Evolutionary conservation across 2,113 vertebrate genomes (phyloP).

Genomic region (Calidris pygmaea): DNA sequence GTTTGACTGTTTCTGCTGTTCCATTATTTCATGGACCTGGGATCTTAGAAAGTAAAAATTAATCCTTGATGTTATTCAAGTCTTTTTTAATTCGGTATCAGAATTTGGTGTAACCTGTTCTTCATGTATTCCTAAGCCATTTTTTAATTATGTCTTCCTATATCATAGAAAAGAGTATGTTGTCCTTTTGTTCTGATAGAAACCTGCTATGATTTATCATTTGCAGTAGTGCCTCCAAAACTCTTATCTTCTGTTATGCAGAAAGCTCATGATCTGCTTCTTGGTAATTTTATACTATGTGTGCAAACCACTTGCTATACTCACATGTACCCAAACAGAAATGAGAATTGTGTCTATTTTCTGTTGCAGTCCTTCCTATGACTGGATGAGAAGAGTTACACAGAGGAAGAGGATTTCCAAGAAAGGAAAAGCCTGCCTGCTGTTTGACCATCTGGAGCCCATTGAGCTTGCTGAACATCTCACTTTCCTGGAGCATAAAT

Average conservation of each 20-base stretch:
- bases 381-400: conserved; percentile 98
- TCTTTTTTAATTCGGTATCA: background rate
- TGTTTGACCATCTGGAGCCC: conserved; percentile 96
- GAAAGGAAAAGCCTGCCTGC: conserved; percentile 94
- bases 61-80: background rate
- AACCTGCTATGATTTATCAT: background rate
- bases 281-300: background rate
- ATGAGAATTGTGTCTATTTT: background rate
- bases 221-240: background rate
- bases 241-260: background rate
- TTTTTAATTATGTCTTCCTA: background rate
- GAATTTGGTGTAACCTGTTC: background rate
- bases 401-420: conserved; percentile 93
- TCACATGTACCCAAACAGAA: background rate
- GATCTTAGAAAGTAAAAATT: background rate
- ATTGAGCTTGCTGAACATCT: conserved; percentile 97
- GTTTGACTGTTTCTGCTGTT: background rate
- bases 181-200: background rate
- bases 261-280: background rate
- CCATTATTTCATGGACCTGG: background rate
- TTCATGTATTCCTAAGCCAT: background rate
- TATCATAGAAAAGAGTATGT: background rate
- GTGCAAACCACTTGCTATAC: background rate
- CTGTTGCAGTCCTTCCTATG: conserved; percentile 89
- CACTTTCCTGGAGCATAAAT: conserved; percentile 97